phyloP scores from a whole-genome alignment of 2,888 invertebrate genomes.

The Alviniconcha strummeri region DNA sequence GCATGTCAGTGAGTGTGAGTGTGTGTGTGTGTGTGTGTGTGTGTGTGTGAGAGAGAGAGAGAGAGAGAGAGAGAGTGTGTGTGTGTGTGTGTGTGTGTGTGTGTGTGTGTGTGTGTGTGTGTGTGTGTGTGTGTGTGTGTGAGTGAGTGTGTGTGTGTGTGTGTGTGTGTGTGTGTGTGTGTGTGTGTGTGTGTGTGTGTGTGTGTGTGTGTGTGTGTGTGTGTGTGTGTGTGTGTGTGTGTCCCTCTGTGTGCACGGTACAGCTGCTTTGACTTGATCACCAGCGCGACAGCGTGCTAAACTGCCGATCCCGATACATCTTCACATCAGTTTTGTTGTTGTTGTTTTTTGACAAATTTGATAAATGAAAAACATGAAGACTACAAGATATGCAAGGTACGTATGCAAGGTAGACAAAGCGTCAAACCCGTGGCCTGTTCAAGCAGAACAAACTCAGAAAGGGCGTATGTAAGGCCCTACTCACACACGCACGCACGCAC shows the following conservation, averaged over 20 bases:
- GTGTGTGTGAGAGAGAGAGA: background rate
- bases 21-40: background rate
- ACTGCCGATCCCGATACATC: too few relatives aligned
- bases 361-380: too few relatives aligned
- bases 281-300: too few relatives aligned
- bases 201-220: background rate
- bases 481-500: background rate
- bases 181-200: background rate
- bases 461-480: background rate
- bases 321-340: too few relatives aligned
- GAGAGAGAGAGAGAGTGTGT: background rate
- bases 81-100: background rate
- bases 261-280: too few relatives aligned
- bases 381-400: too few relatives aligned
- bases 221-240: background rate
- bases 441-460: background rate
- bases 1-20: background rate
- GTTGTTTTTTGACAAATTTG: too few relatives aligned
- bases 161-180: background rate
- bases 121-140: background rate
- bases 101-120: background rate
- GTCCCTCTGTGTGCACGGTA: background rate
- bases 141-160: background rate
- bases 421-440: too few relatives aligned
- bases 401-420: too few relatives aligned